Base-by-base conservation (phyloP, 2,797 vertebrate genomes). In the Brachymystax lenok region DNA sequence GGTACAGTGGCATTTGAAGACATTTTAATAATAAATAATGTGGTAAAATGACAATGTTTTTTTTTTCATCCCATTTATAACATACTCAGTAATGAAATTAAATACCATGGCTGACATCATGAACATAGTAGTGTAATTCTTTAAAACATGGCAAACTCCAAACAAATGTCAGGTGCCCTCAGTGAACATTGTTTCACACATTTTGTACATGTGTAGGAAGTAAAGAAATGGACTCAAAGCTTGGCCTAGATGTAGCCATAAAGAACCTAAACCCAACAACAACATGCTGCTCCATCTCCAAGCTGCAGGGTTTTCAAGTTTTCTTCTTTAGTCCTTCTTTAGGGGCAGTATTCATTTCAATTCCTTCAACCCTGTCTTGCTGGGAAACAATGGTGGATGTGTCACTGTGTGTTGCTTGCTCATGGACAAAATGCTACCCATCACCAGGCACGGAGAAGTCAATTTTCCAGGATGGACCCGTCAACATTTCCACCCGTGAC, bases 1-100 rank as follows among this genome's bases (percentile, higher is more conserved):
- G 2, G 14, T 7, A 46, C 21, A 64, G 46, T 75, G 83, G 84
- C 94, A 93, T 96, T 94, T 94, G 90, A 94, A 94, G 94, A 95
- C 91, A 92, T 94, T 96, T 96, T 95, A 74, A 85, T 96, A 94
- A 95, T 94, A 94, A 96, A 96, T 96, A 96, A 94, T 93, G 93
- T 93, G 92, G 93, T 27, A 95, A 95, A 95, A 94, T 95, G 92
- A 94, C 91, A 95, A 94, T 46, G 77, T 95, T 95, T 94, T 84
- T 80, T 82, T 80, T 78, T 79, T 74, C 92, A 94, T 59, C 54
- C 46, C 74, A 14, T 74, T 93, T 94, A 95, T 93, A 93, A 92
- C 87, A 95, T 94, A 91, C 89, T 95, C 92, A 93, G 92, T 59
- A 95, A 95, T 93, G 94, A 91, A 95, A 95, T 93, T 93, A 91